A percentile compares a stretch with the other conserved stretches of the same genome.
Evolutionary conservation across 2,113 vertebrate species (phyloP).

Genomic region (Tinamus guttatus): DNA sequence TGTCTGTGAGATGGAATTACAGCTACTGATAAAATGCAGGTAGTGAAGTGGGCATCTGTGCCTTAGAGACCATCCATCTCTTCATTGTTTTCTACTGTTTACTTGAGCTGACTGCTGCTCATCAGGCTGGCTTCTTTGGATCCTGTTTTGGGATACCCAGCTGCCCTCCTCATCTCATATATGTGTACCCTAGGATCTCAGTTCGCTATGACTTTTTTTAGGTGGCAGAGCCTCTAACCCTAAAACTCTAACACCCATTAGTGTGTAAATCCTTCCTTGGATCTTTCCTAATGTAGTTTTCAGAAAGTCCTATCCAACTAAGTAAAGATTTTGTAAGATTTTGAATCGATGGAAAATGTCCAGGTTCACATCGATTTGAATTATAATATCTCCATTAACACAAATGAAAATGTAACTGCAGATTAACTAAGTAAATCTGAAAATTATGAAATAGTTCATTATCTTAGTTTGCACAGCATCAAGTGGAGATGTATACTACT

Average conservation of each 20-base stretch:
- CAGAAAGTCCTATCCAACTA: neutral
- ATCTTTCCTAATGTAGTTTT: neutral
- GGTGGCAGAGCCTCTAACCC: neutral
- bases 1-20: neutral
- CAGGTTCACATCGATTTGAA: neutral
- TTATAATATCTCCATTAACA: neutral
- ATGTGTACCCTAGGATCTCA: neutral
- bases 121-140: neutral
- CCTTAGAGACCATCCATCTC: neutral
- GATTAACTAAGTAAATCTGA: too few relatives aligned
- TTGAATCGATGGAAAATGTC: neutral
- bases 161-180: neutral
- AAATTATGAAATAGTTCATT: neutral
- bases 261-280: neutral
- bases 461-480: neutral
- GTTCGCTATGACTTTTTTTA: neutral
- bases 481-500: neutral
- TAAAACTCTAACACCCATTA: too few relatives aligned
- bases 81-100: neutral
- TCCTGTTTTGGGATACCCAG: neutral
- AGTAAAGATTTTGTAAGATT: neutral
- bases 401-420: too few relatives aligned
- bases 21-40: accelerated
- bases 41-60: neutral
- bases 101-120: neutral